Evolutionary conservation across 2,113 vertebrate genomes (phyloP).

Genomic region (Centropristis striata): DNA sequence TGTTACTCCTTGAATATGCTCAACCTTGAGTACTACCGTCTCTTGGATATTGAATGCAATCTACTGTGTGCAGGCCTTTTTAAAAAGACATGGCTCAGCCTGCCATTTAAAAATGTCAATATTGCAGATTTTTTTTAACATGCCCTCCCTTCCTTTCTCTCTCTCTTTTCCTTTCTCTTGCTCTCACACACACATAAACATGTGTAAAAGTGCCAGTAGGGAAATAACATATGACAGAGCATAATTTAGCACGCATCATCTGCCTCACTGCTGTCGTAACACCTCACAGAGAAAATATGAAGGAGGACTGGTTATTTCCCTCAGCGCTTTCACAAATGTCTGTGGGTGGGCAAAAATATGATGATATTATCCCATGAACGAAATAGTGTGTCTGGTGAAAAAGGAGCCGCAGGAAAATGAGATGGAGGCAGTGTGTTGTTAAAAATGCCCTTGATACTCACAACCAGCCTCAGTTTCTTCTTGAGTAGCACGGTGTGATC

Average conservation of each 20-base stretch:
- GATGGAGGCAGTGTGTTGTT: neutral
- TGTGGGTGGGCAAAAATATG: slow-evolving; percentile 6
- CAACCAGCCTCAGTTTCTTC: slow-evolving; percentile 78
- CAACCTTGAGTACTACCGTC: neutral
- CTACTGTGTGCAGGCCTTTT: neutral
- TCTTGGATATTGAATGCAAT: neutral
- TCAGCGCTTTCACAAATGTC: slow-evolving; percentile 25
- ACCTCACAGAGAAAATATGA: slow-evolving; percentile 26
- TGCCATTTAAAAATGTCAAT: neutral
- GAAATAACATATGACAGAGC: slow-evolving; percentile 15
- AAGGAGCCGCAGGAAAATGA: slow-evolving; percentile 10
- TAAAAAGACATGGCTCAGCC: neutral
- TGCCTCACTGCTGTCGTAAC: slow-evolving; percentile 19
- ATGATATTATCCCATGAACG: slow-evolving; percentile 1
- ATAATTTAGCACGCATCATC: slow-evolving; percentile 13
- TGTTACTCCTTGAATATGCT: neutral
- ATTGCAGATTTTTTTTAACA: neutral
- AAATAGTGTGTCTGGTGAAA: slow-evolving; percentile 3
- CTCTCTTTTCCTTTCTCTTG: neutral
- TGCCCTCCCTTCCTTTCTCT: neutral
- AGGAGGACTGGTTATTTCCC: slow-evolving; percentile 20
- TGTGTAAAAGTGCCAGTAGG: neutral
- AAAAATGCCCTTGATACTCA: slow-evolving; percentile 73
- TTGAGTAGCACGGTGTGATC: slow-evolving; percentile 85
- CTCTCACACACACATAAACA: neutral